These are phyloP conservation scores for Syngnathus typhle DNA, from an alignment of 2,113 vertebrate genomes.

Conservation along the genomic window DNA sequence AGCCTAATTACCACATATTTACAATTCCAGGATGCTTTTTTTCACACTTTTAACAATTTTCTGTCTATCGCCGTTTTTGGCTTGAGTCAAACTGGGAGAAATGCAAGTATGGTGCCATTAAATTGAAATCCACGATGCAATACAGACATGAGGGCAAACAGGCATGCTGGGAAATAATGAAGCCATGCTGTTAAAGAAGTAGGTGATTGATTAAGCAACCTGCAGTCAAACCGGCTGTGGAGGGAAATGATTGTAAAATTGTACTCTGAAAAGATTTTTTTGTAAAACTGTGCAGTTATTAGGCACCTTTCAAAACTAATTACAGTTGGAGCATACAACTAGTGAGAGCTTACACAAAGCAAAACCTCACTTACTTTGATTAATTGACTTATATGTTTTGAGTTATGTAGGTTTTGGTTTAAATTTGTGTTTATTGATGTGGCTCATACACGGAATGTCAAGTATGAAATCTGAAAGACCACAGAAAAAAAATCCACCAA, in stretches of 20 bases:
- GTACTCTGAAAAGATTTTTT: not conserved
- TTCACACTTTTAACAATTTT: slow-evolving; percentile 54
- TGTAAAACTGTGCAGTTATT: not conserved
- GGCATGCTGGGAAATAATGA: slow-evolving; percentile 16
- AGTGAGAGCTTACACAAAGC: not conserved
- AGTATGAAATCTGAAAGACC: not conserved
- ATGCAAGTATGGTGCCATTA: slow-evolving; percentile 6
- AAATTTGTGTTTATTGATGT: not conserved
- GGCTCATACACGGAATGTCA: not conserved
- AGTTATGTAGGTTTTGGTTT: not conserved
- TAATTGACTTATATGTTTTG: not conserved
- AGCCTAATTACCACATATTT: slow-evolving; percentile 60
- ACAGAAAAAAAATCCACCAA: not conserved
- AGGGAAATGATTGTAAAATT: not conserved
- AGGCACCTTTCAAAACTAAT: not conserved
- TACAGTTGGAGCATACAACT: not conserved
- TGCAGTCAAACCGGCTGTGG: slow-evolving; percentile 2
- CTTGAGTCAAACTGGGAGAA: slow-evolving; percentile 7
- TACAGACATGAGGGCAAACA: slow-evolving; percentile 16
- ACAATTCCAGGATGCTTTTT: slow-evolving; percentile 38
- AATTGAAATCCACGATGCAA: slow-evolving; percentile 12
- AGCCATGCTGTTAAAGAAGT: slow-evolving; percentile 8
- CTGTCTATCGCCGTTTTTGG: slow-evolving; percentile 41
- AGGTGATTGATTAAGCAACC: slow-evolving; percentile 1
- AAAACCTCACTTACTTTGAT: not conserved